These are phyloP conservation scores for Embiotoca jacksoni DNA, from an alignment of 2,113 vertebrate species.

Conservation along the genomic window DNA sequence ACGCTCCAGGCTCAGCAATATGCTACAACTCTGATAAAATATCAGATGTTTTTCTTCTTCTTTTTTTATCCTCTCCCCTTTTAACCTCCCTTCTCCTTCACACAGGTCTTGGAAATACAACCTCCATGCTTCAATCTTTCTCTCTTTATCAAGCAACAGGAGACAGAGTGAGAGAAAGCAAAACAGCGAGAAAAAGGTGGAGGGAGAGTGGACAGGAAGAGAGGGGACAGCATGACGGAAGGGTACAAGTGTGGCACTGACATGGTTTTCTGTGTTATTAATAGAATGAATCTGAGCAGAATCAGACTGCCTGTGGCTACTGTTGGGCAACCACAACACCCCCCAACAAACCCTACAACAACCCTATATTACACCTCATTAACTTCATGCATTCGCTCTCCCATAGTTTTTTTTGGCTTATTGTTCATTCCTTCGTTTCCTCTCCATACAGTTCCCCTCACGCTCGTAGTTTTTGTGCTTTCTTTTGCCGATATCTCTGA, in stretches of 20 bases:
- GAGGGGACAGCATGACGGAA: slow-evolving; percentile 22
- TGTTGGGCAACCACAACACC: neutral
- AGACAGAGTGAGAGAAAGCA: slow-evolving; percentile 12
- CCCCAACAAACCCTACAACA: neutral
- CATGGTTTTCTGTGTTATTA: slow-evolving; percentile 44
- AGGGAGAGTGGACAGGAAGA: neutral
- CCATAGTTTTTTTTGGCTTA: no score
- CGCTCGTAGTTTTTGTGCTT: no score
- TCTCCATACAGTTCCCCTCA: no score
- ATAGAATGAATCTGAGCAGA: slow-evolving; percentile 16
- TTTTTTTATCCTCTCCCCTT: neutral
- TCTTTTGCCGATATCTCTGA: no score
- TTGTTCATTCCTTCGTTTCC: no score
- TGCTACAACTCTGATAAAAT: slow-evolving; percentile 71
- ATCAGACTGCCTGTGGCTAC: slow-evolving; percentile 12
- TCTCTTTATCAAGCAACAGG: slow-evolving; percentile 29
- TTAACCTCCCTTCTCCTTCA: neutral
- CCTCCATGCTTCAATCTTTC: slow-evolving; percentile 2
- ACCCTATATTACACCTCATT: neutral
- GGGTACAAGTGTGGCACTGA: slow-evolving; percentile 3
- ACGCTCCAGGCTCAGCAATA: slow-evolving; percentile 67
- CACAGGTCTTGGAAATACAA: slow-evolving; percentile 20
- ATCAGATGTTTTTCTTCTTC: slow-evolving; percentile 30
- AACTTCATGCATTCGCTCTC: no score
- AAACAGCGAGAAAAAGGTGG: neutral